Evolutionary conservation across 2,797 vertebrate genomes (phyloP).

Genomic region (Mico argentatus): DNA sequence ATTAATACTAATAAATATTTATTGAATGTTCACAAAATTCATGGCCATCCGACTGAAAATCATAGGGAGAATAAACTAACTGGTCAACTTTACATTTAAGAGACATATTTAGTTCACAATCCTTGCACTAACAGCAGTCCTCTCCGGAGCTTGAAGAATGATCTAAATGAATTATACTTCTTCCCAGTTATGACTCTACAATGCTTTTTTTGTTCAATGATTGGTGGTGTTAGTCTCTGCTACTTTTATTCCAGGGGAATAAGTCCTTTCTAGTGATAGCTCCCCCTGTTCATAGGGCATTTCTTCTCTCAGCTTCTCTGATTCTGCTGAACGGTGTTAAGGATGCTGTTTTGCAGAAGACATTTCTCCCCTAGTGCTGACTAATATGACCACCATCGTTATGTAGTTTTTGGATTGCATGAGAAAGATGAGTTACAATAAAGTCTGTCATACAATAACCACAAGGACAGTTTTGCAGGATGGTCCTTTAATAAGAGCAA

Average conservation of each 20-base stretch:
- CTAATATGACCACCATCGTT: background rate
- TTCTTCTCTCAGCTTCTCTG: background rate
- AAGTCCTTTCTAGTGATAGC: conserved; percentile 22
- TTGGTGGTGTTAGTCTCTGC: background rate
- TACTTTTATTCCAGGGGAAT: conserved; percentile 23
- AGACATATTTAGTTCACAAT: background rate
- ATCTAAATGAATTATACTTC: background rate
- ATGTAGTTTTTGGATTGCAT: background rate
- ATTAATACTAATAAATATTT: conserved; percentile 39
- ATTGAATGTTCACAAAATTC: background rate
- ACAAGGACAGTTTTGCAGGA: background rate
- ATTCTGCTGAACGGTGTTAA: background rate
- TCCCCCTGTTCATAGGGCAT: background rate
- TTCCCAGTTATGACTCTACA: background rate
- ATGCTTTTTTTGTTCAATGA: conserved; percentile 14
- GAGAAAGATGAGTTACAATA: background rate
- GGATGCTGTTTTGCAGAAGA: background rate
- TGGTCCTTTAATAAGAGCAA: background rate
- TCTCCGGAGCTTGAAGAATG: background rate
- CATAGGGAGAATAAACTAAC: background rate
- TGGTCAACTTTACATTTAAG: background rate
- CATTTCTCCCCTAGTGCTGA: background rate
- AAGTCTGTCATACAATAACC: background rate
- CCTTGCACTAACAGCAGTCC: conserved; percentile 30
- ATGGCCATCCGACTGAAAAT: background rate